Conservation (phyloP, 2,113 vertebrate species). For the Cyprinodon tularosa region DNA sequence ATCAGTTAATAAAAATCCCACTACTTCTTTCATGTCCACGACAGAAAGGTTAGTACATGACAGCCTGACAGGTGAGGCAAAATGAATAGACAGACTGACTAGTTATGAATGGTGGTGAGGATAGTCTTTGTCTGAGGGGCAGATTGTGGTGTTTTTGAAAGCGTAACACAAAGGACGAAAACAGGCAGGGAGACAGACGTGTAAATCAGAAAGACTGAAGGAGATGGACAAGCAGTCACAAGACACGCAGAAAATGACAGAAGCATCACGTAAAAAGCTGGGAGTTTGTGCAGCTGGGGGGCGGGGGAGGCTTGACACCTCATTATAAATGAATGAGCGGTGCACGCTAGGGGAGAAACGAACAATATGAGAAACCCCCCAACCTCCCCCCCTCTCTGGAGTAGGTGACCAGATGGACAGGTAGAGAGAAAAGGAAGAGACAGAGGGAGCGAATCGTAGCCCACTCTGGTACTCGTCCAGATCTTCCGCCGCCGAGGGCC, state of each 20-base stretch:
- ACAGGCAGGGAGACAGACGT: slow-evolving; percentile 44
- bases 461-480: slow-evolving; percentile 58
- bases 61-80: slow-evolving; percentile 1
- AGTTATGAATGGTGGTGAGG: not conserved
- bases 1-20: slow-evolving; percentile 46
- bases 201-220: slow-evolving; percentile 31
- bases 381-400: slow-evolving; percentile 39
- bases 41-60: slow-evolving; percentile 37
- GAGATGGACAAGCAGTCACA: slow-evolving; percentile 35
- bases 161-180: slow-evolving; percentile 38
- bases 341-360: slow-evolving; percentile 38
- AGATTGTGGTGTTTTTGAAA: slow-evolving; percentile 43
- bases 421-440: slow-evolving; percentile 32
- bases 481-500: slow-evolving; percentile 29
- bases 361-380: slow-evolving; percentile 28
- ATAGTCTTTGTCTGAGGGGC: slow-evolving; percentile 16
- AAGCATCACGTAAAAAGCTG: slow-evolving; percentile 33
- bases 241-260: slow-evolving; percentile 35
- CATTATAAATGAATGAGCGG: slow-evolving; percentile 73
- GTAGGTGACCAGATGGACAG: slow-evolving; percentile 59
- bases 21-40: slow-evolving; percentile 32
- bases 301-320: slow-evolving; percentile 57
- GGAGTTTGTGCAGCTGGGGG: slow-evolving; percentile 38
- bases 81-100: slow-evolving; percentile 1
- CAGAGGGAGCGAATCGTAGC: slow-evolving; percentile 31